Evolutionary conservation across 2,113 vertebrate species (phyloP), one percentile per base, ranked within the genome.

Genomic region (Burhinus oedicnemus): DNA sequence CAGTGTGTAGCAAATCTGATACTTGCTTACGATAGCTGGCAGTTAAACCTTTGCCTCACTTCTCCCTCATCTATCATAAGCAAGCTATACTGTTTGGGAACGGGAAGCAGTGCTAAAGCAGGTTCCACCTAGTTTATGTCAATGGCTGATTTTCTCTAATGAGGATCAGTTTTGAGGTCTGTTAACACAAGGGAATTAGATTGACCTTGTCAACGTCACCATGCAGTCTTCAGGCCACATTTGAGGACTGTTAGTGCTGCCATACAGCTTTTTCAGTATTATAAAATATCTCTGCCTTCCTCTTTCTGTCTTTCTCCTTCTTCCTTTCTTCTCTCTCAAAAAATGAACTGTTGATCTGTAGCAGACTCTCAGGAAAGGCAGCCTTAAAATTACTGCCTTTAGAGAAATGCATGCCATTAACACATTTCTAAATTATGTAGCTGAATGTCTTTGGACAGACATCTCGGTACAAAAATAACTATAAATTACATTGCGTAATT

Each of bases 371-470:
- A 62, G 32, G 87, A 93, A 85, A 80, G 32, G 23, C 40, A 83
- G 40, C 58, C 83, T 93, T 74, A 77, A 95, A 91, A 66, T 89
- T 12, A 89, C 66, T 80, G 26, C 70, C 79, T 92, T 89, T 83
- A 76, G 89, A 95, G 74, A 94, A 91, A 72, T 66, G 36, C 32
- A 55, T 69, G 27, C 54, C 36, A 62, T 93, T 85, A 90, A 66
- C 20, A 17, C 44, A 11, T 69, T 84, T 11, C 54, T 77, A 19
- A 75, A 77, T 65, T 38, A 75, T 45, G 23, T 44, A 93, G 36
- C 72, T 66, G 42, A 62, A 60, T 44, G 51, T 71, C 69, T 87
- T 70, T 65, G 42, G 77, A 68, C 71, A 79, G 62, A 66, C 36
- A 27, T 69, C n/a, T 88, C 51, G 62, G 32, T 77, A 62, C 6